Conservation (phyloP, 2,888 invertebrate species). For the Orthosia gracilis region DNA sequence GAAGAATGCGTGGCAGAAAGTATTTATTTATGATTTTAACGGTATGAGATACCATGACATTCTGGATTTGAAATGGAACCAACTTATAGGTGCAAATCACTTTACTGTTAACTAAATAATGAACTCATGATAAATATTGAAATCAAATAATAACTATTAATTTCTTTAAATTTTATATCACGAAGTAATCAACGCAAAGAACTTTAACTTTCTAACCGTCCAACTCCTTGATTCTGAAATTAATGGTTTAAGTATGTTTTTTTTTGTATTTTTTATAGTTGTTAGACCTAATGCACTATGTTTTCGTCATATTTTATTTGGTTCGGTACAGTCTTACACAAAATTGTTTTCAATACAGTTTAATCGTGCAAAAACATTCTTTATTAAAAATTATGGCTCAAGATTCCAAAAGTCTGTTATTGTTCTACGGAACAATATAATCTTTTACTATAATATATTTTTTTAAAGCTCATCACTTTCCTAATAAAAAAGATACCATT, state of each 20-base stretch:
- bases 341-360: not conserved
- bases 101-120: not conserved
- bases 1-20: conserved; percentile 32
- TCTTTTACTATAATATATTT: conserved; percentile 47
- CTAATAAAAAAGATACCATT: conserved; percentile 73
- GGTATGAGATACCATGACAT: not conserved
- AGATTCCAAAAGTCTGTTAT: not conserved
- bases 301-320: not conserved
- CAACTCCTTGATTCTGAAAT: no score
- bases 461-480: conserved; percentile 67
- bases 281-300: no score
- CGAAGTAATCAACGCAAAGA: no score
- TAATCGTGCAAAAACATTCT: not conserved
- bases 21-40: conserved; percentile 21
- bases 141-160: no score
- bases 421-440: conserved; percentile 30
- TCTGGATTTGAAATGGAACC: not conserved
- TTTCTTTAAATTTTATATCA: no score
- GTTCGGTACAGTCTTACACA: not conserved
- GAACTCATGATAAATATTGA: not conserved
- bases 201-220: no score
- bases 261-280: no score
- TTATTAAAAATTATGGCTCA: not conserved
- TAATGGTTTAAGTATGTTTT: no score
- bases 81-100: fast-evolving